Evolutionary conservation across 2,888 invertebrate genomes (phyloP).

Genomic region (Drosophila vallismaia): DNA sequence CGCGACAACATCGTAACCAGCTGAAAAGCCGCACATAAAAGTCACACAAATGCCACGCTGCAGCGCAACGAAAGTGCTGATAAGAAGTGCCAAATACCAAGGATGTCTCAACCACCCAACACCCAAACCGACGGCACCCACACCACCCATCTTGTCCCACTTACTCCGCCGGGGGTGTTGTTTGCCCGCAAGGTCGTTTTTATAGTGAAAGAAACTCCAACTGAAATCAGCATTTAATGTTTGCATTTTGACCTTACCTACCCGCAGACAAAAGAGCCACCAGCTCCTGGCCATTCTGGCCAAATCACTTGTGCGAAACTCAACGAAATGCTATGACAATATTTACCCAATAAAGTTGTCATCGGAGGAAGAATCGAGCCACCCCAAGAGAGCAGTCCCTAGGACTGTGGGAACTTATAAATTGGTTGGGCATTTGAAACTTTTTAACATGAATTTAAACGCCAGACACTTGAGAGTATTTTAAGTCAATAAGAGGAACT

Average conservation of each 20-base stretch:
- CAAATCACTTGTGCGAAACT: constrained; percentile 75
- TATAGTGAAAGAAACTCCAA: constrained; percentile 57
- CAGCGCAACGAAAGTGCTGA: constrained; percentile 73
- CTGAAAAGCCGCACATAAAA: constrained; percentile 76
- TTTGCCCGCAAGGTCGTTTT: constrained; percentile 77
- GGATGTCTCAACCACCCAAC: constrained; percentile 16
- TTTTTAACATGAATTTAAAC: constrained; percentile 12
- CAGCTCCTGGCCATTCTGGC: constrained; percentile 39
- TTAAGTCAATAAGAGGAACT: not conserved
- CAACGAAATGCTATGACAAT: constrained; percentile 79
- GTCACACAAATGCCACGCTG: constrained; percentile 76
- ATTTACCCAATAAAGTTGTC: constrained; percentile 78
- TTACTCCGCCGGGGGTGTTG: constrained; percentile 60
- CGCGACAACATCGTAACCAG: constrained; percentile 73
- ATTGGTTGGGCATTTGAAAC: constrained; percentile 8
- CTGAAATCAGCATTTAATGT: constrained; percentile 51
- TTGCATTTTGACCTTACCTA: constrained; percentile 68
- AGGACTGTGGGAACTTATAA: constrained; percentile 27
- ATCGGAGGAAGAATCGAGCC: constrained; percentile 15
- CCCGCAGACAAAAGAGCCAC: constrained; percentile 37
- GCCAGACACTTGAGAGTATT: not conserved
- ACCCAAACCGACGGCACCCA: not conserved
- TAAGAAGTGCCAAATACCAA: constrained; percentile 62
- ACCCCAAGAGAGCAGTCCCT: constrained; percentile 34
- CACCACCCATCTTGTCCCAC: constrained; percentile 26